Base-by-base conservation (phyloP, 2,888 invertebrate species). In the Meiosimyza decipiens region DNA sequence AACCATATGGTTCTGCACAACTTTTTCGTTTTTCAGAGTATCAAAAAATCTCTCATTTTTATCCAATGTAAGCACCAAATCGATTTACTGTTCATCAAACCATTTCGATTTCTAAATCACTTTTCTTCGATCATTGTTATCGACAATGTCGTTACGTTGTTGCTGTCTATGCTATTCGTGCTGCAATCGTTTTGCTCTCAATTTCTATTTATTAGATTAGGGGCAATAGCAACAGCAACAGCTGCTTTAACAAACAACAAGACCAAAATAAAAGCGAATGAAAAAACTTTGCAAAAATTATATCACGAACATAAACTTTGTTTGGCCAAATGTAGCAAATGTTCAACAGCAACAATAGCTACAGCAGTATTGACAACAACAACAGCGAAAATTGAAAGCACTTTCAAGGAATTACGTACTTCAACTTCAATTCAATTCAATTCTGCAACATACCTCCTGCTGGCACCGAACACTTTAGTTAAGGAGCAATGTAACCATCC, bases 181-280 rank as follows among this genome's bases (percentile, higher is more conserved):
- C 59, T 59, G 18, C 63, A 51, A 50, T 18, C 28, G 51, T 18
- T 40, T 82, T 82, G 83, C 83, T 81, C 82, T 82, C 83, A 82
- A 82, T 83, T 83, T 82, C 81, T 82, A 81, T 82, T 64, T 82
- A 82, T 82, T 82, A 83, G 83, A 83, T 82, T 83, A 81, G 80
- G 79, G 70, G 16, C 51, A 47, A 33, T 51, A 69, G 51, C 49
- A 28, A 49, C 57, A 65, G 52, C 69, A 55, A 54, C 60, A 33
- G 47, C 59, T 47, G 47, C 15, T 64, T n/a, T 52, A 67, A 54
- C 49, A 63, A 72, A 67, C 69, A 73, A 52, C 73, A 69, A 55
- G 55, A 3, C 55, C n/a, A 54, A 54, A 28, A 54, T n/a, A 54
- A n/a, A 55, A 22, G 22, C 55, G 55, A 63, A 49, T 7, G 40